These are phyloP conservation scores for Apamea sordens DNA, from an alignment of 2,888 invertebrate genomes.

Conservation along the genomic window DNA sequence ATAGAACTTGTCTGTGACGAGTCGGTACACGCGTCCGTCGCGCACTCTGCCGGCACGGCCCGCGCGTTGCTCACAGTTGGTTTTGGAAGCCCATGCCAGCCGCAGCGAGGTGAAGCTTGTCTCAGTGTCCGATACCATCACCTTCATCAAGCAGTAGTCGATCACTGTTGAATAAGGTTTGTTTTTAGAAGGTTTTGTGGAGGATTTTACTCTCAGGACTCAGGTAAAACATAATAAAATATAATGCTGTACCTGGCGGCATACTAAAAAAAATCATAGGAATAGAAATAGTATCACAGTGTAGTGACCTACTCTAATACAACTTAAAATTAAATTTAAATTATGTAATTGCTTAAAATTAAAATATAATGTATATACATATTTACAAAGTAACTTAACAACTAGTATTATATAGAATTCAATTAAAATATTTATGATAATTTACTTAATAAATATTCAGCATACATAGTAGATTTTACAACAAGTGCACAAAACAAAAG, in stretches of 20 bases:
- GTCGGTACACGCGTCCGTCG: conserved; percentile 95
- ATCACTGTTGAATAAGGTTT: conserved; percentile 91
- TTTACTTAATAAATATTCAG: no score
- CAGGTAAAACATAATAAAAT: not conserved
- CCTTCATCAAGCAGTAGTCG: conserved; percentile 98
- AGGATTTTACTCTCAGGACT: not conserved
- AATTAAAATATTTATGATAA: no score
- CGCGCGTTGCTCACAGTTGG: conserved; percentile 96
- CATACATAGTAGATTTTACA: no score
- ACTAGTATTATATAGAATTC: no score
- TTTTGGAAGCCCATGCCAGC: conserved; percentile 96
- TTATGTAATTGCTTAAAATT: no score
- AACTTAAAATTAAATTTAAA: no score
- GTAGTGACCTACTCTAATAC: no score
- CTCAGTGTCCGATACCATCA: conserved; percentile 92
- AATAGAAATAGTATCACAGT: not conserved
- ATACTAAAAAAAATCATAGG: not conserved
- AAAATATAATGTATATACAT: no score
- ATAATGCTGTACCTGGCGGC: not conserved
- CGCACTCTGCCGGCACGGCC: conserved; percentile 97
- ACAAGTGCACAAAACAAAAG: not conserved
- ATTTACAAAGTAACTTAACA: no score
- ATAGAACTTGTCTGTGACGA: conserved; percentile 93
- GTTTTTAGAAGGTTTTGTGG: not conserved
- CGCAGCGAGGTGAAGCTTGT: conserved; percentile 95